These are phyloP conservation scores for Carterocephalus palaemon DNA, from an alignment of 2,888 invertebrate species.

Conservation along the genomic window DNA sequence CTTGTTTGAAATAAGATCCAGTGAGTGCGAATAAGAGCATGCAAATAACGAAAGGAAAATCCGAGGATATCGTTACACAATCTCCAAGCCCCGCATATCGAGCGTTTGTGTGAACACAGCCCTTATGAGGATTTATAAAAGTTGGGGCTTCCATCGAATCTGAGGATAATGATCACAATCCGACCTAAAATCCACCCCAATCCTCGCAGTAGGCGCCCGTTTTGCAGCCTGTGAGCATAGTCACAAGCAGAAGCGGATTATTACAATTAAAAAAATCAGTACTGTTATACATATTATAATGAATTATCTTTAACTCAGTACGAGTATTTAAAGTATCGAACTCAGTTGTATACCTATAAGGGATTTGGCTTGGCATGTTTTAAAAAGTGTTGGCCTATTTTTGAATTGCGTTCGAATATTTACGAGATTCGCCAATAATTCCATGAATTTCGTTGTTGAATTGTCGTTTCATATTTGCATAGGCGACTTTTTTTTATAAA, in stretches of 20 bases:
- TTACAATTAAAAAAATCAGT: background rate
- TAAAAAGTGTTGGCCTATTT: background rate
- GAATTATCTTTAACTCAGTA: background rate
- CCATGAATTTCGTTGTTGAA: too few relatives aligned
- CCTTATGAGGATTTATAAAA: constrained; percentile 53
- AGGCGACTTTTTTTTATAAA: too few relatives aligned
- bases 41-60: constrained; percentile 44
- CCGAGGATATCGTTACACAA: constrained; percentile 39
- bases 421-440: too few relatives aligned
- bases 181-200: constrained; percentile 46
- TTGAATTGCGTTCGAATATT: background rate
- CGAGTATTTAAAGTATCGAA: background rate
- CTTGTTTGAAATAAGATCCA: constrained; percentile 7
- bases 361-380: background rate
- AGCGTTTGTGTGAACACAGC: constrained; percentile 47
- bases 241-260: constrained; percentile 16
- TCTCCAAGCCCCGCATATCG: constrained; percentile 45
- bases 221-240: constrained; percentile 21
- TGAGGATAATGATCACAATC: constrained; percentile 60
- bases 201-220: constrained; percentile 39
- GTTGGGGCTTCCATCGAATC: constrained; percentile 53
- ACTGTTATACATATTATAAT: background rate
- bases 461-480: too few relatives aligned
- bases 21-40: constrained; percentile 28
- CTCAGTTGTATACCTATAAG: background rate